These are phyloP conservation scores for Spicauda simplicius DNA, from an alignment of 2,888 invertebrate genomes.

Conservation along the genomic window DNA sequence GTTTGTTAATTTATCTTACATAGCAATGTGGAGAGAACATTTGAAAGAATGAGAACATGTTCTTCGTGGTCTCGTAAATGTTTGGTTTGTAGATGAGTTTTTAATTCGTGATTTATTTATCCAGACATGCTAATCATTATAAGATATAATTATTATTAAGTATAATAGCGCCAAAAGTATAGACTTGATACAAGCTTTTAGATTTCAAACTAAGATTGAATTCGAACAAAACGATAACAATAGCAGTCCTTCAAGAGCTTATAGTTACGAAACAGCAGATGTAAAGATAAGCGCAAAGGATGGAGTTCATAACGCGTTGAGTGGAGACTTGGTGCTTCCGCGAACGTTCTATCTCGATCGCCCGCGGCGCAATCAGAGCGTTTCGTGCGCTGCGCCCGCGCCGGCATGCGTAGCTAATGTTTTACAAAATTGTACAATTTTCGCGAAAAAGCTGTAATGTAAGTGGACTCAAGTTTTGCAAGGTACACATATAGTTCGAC, in stretches of 20 bases:
- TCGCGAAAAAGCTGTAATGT: too few species aligned
- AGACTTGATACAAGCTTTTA: background rate
- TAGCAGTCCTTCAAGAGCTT: constrained; percentile 11
- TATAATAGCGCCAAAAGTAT: too few species aligned
- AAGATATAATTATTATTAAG: too few species aligned
- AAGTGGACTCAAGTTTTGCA: too few species aligned
- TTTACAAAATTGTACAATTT: constrained; percentile 10
- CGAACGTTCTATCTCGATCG: constrained; percentile 49
- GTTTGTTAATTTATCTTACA: too few species aligned
- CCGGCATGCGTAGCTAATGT: constrained; percentile 28
- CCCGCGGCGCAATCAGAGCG: constrained; percentile 58
- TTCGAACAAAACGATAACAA: constrained; percentile 4
- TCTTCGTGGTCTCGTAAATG: too few species aligned
- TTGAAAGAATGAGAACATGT: too few species aligned
- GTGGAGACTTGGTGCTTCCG: constrained; percentile 47
- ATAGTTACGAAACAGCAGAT: constrained; percentile 44
- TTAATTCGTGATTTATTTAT: too few species aligned
- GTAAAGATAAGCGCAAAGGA: constrained; percentile 51
- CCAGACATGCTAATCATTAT: too few species aligned
- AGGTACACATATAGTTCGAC: too few species aligned
- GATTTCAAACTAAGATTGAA: background rate
- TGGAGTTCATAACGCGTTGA: constrained; percentile 41
- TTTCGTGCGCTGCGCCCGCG: constrained; percentile 45
- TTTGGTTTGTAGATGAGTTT: too few species aligned
- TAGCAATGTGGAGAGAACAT: too few species aligned